Percentiles rank a stretch among this genome's conserved stretches.
phyloP scores from a whole-genome alignment of 2,797 vertebrate species.

The Poeciliopsis infans region DNA sequence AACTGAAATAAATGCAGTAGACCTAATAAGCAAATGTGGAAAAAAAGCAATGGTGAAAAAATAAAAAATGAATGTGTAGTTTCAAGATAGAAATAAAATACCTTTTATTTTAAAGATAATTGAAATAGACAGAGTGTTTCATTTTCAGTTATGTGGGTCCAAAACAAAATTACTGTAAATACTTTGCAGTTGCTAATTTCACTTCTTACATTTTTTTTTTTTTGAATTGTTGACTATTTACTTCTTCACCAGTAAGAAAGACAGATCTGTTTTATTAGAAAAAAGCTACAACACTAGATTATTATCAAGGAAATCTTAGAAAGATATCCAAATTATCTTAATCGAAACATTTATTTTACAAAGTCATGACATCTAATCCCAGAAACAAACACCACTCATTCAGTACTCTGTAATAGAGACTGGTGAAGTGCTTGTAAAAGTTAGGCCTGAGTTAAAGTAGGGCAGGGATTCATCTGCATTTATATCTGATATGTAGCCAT shows the following conservation, averaged over 20 bases:
- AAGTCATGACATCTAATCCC: conserved; percentile 7
- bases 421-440: conserved; percentile 32
- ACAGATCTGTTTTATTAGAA: background rate
- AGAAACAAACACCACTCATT: conserved; percentile 8
- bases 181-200: background rate
- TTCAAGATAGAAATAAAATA: background rate
- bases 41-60: background rate
- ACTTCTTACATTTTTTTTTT: background rate
- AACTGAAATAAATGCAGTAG: background rate
- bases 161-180: background rate
- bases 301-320: background rate
- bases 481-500: conserved; percentile 54
- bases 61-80: background rate
- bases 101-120: background rate
- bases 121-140: background rate
- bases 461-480: conserved; percentile 57
- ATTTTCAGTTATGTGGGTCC: background rate
- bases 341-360: conserved; percentile 14
- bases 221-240: background rate
- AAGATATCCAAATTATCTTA: background rate
- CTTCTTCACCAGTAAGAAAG: background rate
- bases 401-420: conserved; percentile 29
- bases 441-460: conserved; percentile 59
- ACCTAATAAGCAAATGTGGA: background rate
- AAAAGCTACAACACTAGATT: background rate